A percentile compares a stretch with the other conserved stretches of the same genome.
Conservation (phyloP, 1,140 invertebrate species). For the Drosophila auraria region DNA sequence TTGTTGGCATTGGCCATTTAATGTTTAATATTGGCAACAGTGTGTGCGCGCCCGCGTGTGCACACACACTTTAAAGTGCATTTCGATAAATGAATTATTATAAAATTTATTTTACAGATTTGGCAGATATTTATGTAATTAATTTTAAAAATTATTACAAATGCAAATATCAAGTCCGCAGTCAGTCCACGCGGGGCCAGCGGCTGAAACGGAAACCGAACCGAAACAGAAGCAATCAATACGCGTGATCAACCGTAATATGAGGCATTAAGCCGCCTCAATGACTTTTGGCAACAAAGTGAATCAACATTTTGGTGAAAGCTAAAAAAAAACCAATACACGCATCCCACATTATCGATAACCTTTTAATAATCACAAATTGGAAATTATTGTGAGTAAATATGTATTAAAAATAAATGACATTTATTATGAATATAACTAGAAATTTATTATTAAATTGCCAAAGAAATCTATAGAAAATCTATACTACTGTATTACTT, state of each 20-base stretch:
- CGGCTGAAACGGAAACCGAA: slow-evolving; percentile 13
- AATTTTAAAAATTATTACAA: slow-evolving; percentile 85
- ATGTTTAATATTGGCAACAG: slow-evolving; percentile 72
- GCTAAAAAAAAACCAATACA: slow-evolving; percentile 37
- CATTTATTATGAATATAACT: not conserved
- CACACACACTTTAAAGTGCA: slow-evolving; percentile 70
- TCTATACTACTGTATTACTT: not conserved
- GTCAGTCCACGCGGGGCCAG: slow-evolving; percentile 31
- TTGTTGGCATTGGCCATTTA: slow-evolving; percentile 82
- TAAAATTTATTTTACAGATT: slow-evolving; percentile 84
- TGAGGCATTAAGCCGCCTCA: slow-evolving; percentile 70
- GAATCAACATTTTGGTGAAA: slow-evolving; percentile 68
- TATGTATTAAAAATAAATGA: slow-evolving; percentile 3
- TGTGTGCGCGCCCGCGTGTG: slow-evolving; percentile 31
- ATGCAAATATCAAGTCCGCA: slow-evolving; percentile 65
- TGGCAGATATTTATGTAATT: slow-evolving; percentile 80
- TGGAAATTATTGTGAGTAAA: slow-evolving; percentile 23
- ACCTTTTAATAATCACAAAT: not conserved
- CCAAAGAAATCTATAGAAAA: not conserved
- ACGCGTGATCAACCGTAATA: slow-evolving; percentile 62
- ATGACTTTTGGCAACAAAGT: slow-evolving; percentile 71
- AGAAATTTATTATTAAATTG: not conserved
- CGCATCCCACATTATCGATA: slow-evolving; percentile 9
- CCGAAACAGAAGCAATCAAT: slow-evolving; percentile 47
- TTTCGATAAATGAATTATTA: slow-evolving; percentile 84